Evolutionary conservation across 2,113 vertebrate genomes (phyloP), one percentile per base, ranked within the genome.

Genomic region (Alethe diademata): DNA sequence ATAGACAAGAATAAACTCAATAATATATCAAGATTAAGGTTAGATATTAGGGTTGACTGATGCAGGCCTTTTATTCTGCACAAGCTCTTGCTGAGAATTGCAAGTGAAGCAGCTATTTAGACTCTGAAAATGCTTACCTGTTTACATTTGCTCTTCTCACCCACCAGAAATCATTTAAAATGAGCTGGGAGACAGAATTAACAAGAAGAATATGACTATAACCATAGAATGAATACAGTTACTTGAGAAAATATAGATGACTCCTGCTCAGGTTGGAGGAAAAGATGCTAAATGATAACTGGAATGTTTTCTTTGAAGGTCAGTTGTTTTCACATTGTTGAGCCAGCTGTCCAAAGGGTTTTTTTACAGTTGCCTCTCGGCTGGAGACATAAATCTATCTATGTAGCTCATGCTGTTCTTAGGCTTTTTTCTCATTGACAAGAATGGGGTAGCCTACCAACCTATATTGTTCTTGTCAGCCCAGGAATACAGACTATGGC

Each of bases 21-120:
- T 78, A 82, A 90, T 88, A 71, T 71, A 86, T 92, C 64, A 88
- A 92, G 60, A 91, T 83, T 89, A 75, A 86, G 80, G 65, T 25
- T 86, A 36, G 33, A 65, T 87, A 73, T 75, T 48, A 45, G 51
- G 18, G n/a, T 84, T 93, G 73, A 64, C 61, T 84, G 91, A 87
- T 95, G 62, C 40, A 87, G 73, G 48, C 42, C 65, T 93, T 93
- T 86, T 67, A 75, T 75, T 94, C 24, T 92, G 53, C 3, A 1
- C 28, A 88, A 88, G 10, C 40, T 86, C 35, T 73, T 60, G 19
- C 42, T 80, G 40, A 70, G 26, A 78, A 33, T 38, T 93, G 81
- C 40, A 90, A 81, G 54, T 76, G 71, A 90, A 92, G 64, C 36
- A 93, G 80, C 33, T 87, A 74, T 91, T 81, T 93, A 71, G 65